Base-by-base conservation (phyloP, 2,888 invertebrate species). In the Branchinecta sandiegonensis region DNA sequence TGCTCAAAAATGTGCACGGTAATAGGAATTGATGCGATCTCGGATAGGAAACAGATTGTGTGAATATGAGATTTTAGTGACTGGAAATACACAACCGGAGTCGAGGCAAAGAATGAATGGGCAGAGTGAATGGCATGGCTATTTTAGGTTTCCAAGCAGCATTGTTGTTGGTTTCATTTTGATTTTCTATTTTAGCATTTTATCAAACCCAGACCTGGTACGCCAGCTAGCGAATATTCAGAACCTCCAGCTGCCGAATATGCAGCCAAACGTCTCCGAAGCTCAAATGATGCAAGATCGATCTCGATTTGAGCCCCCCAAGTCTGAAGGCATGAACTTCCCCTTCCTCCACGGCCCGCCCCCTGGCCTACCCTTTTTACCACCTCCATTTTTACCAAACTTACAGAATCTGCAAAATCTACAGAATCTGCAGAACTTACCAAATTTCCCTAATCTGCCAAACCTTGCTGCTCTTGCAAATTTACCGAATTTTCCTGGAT, bases 161-260 rank as follows among this genome's bases (percentile, higher is more conserved):
- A 37, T 1, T 37, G 37, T 37, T 6, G 37, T 37, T 37, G 37
- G 66, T 73, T 72, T 66, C 72, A 73, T 70, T 72, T 70, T 68
- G 66, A 70, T 71, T 71, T 23, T 73, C 73, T 74, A 69, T 80
- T 81, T 65, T 78, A 87, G 86, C 76, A 82, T 89, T 73, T 77
- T 92, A 68, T 86, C 88, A 67, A 91, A 93, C 79, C 90, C 91
- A 0, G 90, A 93, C 79, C 88, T 95, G 65, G 81, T 95, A 77
- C 83, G 93, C 69, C 94, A 94, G 75, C 80, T 95, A 17, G 17
- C 14, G 14, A 56, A 8, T 17, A 56, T 56, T 66, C 94, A 94
- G 76, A 91, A 87, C 17, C 78, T 89, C 71, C 88, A 88, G 75
- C 83, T 78, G 71, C 77, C 85, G 74, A 81, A 83, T 74, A 79